Conservation (phyloP, 2,888 invertebrate species). For the Nemoura dubitans region DNA sequence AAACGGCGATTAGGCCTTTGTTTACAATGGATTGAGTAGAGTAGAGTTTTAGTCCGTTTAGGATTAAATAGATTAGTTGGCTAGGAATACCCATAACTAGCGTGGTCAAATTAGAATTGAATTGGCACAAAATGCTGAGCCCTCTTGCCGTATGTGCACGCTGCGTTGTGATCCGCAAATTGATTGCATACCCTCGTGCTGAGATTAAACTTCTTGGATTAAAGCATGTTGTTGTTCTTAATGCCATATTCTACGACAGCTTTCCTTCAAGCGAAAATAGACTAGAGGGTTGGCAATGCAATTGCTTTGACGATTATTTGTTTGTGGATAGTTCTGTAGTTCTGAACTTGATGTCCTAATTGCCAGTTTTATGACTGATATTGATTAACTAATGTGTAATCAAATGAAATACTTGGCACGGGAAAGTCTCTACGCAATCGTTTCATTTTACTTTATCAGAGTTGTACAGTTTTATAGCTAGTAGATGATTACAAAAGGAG, state of each 20-base stretch:
- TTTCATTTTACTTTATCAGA: too few species aligned
- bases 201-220: conserved; percentile 34
- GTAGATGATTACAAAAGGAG: too few species aligned
- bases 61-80: conserved; percentile 32
- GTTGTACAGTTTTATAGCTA: too few species aligned
- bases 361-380: too few species aligned
- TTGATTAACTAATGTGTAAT: too few species aligned
- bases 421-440: too few species aligned
- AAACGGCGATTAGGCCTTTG: conserved; percentile 32
- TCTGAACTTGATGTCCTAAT: too few species aligned
- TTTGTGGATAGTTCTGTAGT: background rate
- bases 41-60: conserved; percentile 29
- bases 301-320: background rate
- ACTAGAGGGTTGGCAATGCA: background rate
- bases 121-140: conserved; percentile 30
- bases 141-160: conserved; percentile 17
- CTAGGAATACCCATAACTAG: conserved; percentile 32
- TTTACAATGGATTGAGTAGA: conserved; percentile 33
- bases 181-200: conserved; percentile 24
- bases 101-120: conserved; percentile 36
- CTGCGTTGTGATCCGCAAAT: conserved; percentile 31
- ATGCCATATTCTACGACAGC: conserved; percentile 19
- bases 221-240: conserved; percentile 1
- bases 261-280: conserved; percentile 28
- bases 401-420: too few species aligned